Base-by-base conservation (phyloP, 1,140 invertebrate genomes). In the Amphibalanus amphitrite region DNA sequence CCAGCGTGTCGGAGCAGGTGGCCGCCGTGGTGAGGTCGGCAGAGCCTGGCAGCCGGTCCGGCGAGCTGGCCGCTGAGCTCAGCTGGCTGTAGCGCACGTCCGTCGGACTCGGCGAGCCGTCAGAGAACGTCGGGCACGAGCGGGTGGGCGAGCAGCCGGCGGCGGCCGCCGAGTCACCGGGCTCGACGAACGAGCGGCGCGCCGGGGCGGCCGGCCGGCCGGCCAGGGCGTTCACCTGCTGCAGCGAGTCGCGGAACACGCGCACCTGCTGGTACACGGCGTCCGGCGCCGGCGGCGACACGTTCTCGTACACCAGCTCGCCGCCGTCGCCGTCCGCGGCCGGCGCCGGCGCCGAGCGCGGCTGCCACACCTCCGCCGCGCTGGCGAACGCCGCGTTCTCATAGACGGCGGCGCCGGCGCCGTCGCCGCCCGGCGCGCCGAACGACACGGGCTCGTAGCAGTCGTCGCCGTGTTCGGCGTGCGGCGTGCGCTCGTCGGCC, bases 201-300 rank as follows among this genome's bases (percentile, higher is more conserved):
- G 15, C 47, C 47, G 17, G 13, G 47, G 47, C 47, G 47, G 47
- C 47, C 13, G 47, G 6, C 23, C 13, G 10, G 17, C 67, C 29
- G 23, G 86, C 78, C 75, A 89, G 78, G 29, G 86, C 85, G 77
- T 89, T 89, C 0, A 89, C 86, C 79, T 89, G 87, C 69, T 88
- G 84, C 67, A 89, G 85, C 20, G 87, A 88, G 74, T 86, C 82
- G 40, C 85, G 82, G 73, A 89, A 87, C 74, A 88, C 85, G 74
- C 88, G 88, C 0, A 89, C 87, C 80, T 89, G 86, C 75, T 88
- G 86, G 76, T 89, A 89, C 0, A 89, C 85, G 29, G 29, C 71
- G 64, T 69, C 71, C 28, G 47, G 59, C 29, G 64, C 28, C 25
- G 47, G 47, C 47, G 33, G 33, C 23, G 13, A 23, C 10, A 59